phyloP scores from a whole-genome alignment of 2,113 vertebrate genomes.

The Eclectus roratus region DNA sequence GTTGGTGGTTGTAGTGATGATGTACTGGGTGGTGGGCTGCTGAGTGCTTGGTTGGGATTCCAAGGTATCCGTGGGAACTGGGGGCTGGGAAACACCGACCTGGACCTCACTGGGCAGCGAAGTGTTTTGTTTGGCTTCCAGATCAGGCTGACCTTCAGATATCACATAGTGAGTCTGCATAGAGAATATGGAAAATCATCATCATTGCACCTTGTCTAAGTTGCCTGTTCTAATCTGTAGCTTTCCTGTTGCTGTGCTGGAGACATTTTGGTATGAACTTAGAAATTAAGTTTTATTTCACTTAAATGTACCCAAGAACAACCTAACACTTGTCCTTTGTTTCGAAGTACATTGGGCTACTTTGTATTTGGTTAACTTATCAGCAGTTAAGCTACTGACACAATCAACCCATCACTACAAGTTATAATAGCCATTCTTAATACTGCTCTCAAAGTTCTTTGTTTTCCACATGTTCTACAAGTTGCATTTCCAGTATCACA shows the following conservation, averaged over 20 bases:
- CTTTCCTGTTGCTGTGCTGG: neutral
- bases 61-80: constrained; percentile 78
- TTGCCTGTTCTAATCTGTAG: neutral
- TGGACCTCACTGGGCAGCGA: constrained; percentile 66
- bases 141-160: constrained; percentile 89
- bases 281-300: neutral
- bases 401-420: neutral
- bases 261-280: neutral
- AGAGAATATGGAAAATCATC: neutral
- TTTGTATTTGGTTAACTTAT: neutral
- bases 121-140: constrained; percentile 85
- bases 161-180: constrained; percentile 94
- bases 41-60: constrained; percentile 78
- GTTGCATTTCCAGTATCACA: neutral
- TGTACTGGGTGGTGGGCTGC: constrained; percentile 89
- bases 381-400: neutral
- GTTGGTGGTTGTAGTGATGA: constrained; percentile 92
- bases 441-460: neutral
- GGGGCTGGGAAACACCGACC: constrained; percentile 68
- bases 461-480: neutral
- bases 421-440: neutral
- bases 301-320: neutral
- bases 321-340: neutral
- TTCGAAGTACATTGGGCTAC: neutral
- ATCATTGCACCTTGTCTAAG: neutral